These are phyloP conservation scores for Acrocephalus kingi DNA, from an alignment of 2,113 vertebrate genomes.

Conservation along the genomic window DNA sequence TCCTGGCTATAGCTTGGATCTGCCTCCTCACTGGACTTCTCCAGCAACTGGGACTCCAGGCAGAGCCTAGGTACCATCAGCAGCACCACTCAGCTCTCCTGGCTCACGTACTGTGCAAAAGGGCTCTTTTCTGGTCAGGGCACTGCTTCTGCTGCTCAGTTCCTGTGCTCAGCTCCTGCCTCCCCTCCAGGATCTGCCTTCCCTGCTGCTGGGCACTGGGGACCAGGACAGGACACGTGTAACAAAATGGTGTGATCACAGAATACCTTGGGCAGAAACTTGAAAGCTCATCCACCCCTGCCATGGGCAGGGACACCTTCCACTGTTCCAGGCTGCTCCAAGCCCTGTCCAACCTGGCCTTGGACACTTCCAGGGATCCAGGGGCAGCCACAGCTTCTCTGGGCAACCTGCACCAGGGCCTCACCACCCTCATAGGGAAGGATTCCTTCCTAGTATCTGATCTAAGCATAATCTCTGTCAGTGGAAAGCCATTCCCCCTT, in stretches of 20 bases:
- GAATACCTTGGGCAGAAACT: neutral
- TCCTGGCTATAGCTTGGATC: neutral
- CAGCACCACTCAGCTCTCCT: neutral
- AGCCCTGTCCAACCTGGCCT: accelerated
- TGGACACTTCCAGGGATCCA: neutral
- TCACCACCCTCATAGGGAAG: accelerated
- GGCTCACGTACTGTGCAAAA: neutral
- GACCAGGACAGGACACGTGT: accelerated
- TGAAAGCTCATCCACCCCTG: neutral
- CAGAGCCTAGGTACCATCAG: neutral
- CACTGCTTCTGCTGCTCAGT: neutral
- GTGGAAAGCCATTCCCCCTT: neutral
- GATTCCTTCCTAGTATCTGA: neutral
- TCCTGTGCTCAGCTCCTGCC: neutral
- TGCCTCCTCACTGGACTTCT: neutral
- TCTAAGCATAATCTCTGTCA: neutral
- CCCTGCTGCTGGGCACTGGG: neutral
- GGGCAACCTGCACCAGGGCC: neutral
- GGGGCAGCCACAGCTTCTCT: neutral
- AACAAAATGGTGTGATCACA: neutral
- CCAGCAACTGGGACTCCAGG: neutral
- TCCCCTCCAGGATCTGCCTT: neutral
- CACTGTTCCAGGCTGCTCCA: neutral
- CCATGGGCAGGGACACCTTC: neutral
- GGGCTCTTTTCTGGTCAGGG: neutral